Conservation (phyloP, 2,797 vertebrate genomes). For the Helicolenus hilgendorfi region DNA sequence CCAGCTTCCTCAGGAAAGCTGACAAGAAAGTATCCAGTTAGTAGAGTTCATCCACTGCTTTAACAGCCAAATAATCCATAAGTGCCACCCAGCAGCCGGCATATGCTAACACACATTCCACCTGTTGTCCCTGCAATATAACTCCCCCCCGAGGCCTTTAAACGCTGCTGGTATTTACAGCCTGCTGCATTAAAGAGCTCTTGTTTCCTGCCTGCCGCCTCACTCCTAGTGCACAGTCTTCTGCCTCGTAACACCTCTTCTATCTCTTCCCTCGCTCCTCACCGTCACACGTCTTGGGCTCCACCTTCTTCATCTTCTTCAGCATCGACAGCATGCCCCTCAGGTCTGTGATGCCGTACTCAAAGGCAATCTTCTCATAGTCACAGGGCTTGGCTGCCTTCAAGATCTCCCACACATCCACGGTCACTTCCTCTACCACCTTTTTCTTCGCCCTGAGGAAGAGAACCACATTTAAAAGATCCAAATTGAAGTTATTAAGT, state of each 20-base stretch:
- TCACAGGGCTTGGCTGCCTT: slow-evolving; percentile 94
- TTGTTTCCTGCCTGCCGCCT: slow-evolving; percentile 26
- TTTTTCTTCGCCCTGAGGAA: slow-evolving; percentile 87
- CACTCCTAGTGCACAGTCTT: slow-evolving; percentile 16
- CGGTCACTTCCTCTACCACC: slow-evolving; percentile 89
- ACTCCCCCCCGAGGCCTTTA: slow-evolving; percentile 43
- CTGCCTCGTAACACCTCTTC: slow-evolving; percentile 2
- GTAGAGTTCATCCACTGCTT: slow-evolving; percentile 11
- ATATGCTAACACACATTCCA: slow-evolving; percentile 50
- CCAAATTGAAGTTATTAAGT: neutral
- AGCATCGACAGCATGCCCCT: slow-evolving; percentile 94
- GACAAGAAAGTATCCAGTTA: slow-evolving; percentile 40
- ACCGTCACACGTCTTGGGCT: slow-evolving; percentile 93
- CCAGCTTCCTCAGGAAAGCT: slow-evolving; percentile 94
- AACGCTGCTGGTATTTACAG: slow-evolving; percentile 55
- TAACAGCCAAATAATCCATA: slow-evolving; percentile 43
- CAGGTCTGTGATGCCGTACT: slow-evolving; percentile 96
- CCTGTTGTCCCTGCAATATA: slow-evolving; percentile 42
- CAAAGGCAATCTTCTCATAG: slow-evolving; percentile 95
- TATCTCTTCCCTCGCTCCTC: slow-evolving; percentile 30
- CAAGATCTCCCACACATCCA: slow-evolving; percentile 94
- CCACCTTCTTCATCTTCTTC: slow-evolving; percentile 93
- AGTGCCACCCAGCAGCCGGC: slow-evolving; percentile 30
- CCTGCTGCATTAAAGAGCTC: slow-evolving; percentile 13
- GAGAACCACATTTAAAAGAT: neutral